These are phyloP conservation scores for Iphiclides podalirius DNA, from an alignment of 2,888 invertebrate genomes.

Conservation along the genomic window DNA sequence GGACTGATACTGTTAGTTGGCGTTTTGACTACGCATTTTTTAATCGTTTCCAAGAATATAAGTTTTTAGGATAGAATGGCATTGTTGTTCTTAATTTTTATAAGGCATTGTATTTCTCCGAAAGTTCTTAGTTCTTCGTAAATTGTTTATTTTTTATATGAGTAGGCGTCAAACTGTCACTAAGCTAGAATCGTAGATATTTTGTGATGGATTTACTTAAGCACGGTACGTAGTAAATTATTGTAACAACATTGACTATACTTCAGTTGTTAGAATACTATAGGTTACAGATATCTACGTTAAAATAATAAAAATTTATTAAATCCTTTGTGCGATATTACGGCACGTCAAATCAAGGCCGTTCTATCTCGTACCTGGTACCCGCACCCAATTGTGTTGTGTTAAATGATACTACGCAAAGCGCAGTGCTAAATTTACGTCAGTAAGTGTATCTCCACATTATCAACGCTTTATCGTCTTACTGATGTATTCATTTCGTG, in stretches of 20 bases:
- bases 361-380: constrained; percentile 67
- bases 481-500: no score
- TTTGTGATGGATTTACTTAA: constrained; percentile 52
- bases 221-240: constrained; percentile 43
- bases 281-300: no score
- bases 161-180: constrained; percentile 4
- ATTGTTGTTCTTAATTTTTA: not conserved
- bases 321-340: constrained; percentile 41
- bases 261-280: no score
- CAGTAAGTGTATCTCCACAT: constrained; percentile 64
- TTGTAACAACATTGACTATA: not conserved
- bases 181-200: constrained; percentile 9
- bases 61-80: constrained; percentile 3
- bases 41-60: constrained; percentile 11
- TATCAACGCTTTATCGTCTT: constrained; percentile 48
- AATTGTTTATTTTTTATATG: constrained; percentile 7
- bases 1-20: constrained; percentile 14
- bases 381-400: constrained; percentile 35
- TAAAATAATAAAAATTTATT: constrained; percentile 1
- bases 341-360: constrained; percentile 70
- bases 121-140: not conserved
- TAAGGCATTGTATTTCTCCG: not conserved
- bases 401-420: constrained; percentile 36
- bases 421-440: constrained; percentile 41
- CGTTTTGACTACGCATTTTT: constrained; percentile 18